Evolutionary conservation across 1,140 invertebrate species (phyloP).

Genomic region (Eurosta solidaginis): DNA sequence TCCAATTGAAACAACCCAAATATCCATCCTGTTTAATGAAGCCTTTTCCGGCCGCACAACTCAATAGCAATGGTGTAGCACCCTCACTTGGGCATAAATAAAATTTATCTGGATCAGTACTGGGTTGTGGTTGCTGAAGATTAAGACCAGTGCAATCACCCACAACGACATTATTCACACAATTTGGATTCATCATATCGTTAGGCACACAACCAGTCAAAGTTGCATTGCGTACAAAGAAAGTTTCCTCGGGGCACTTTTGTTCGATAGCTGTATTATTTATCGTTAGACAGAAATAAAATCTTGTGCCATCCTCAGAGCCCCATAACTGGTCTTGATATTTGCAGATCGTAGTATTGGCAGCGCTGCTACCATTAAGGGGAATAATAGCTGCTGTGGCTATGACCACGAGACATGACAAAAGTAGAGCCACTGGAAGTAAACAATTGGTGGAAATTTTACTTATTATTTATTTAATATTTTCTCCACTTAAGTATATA

Average conservation of each 20-base stretch:
- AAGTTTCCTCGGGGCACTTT: slow-evolving; percentile 36
- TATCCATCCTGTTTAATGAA: slow-evolving; percentile 44
- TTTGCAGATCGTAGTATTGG: slow-evolving; percentile 32
- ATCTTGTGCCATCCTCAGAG: slow-evolving; percentile 37
- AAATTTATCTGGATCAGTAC: slow-evolving; percentile 49
- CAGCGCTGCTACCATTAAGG: not conserved
- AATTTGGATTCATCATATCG: slow-evolving; percentile 37
- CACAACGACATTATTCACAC: slow-evolving; percentile 37
- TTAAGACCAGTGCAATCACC: slow-evolving; percentile 26
- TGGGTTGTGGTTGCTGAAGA: slow-evolving; percentile 44
- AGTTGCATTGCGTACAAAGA: slow-evolving; percentile 46
- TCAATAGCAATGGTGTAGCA: slow-evolving; percentile 44
- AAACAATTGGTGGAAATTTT: not conserved
- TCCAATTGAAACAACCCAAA: slow-evolving; percentile 51
- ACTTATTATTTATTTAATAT: too few relatives aligned
- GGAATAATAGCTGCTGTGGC: not conserved
- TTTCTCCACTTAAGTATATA: too few relatives aligned
- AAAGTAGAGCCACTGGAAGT: slow-evolving; percentile 29
- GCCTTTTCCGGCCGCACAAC: slow-evolving; percentile 44
- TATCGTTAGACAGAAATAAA: slow-evolving; percentile 41
- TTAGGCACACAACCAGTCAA: slow-evolving; percentile 44
- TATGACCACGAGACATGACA: slow-evolving; percentile 23
- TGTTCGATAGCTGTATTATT: not conserved
- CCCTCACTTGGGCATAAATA: slow-evolving; percentile 45
- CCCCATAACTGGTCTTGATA: slow-evolving; percentile 43